phyloP scores from a whole-genome alignment of 2,113 vertebrate species.

The Datnioides undecimradiatus region DNA sequence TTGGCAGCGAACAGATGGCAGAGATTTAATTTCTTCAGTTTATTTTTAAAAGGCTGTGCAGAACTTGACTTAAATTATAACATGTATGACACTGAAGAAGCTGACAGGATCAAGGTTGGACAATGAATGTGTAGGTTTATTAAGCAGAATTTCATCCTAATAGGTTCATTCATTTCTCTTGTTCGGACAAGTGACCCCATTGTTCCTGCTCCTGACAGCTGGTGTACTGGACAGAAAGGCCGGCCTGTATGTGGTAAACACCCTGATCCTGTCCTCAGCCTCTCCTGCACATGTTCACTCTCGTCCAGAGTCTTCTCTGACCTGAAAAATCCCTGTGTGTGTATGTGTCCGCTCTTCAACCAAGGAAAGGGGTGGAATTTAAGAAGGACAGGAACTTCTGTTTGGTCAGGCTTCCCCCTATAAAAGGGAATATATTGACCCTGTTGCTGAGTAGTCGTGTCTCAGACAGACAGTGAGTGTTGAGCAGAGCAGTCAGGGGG shows the following conservation, averaged over 20 bases:
- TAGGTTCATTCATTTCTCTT: slow-evolving; percentile 52
- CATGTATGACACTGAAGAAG: not conserved
- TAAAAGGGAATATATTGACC: slow-evolving; percentile 65
- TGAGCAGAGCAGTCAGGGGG: slow-evolving; percentile 36
- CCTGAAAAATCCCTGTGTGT: slow-evolving; percentile 58
- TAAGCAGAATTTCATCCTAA: slow-evolving; percentile 50
- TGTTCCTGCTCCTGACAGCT: slow-evolving; percentile 77
- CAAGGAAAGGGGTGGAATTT: slow-evolving; percentile 42
- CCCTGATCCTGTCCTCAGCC: slow-evolving; percentile 55
- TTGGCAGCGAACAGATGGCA: slow-evolving; percentile 4
- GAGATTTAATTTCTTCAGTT: not conserved
- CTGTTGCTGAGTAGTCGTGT: slow-evolving; percentile 49
- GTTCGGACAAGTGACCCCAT: slow-evolving; percentile 73
- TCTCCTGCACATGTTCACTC: slow-evolving; percentile 73
- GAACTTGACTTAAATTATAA: slow-evolving; percentile 6
- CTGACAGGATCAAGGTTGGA: slow-evolving; percentile 24
- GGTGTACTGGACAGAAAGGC: slow-evolving; percentile 68
- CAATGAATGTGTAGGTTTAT: slow-evolving; percentile 17
- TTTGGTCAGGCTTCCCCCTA: slow-evolving; percentile 59
- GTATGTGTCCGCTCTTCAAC: slow-evolving; percentile 42
- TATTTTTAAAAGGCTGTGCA: not conserved
- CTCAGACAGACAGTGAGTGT: slow-evolving; percentile 58
- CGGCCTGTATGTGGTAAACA: slow-evolving; percentile 64
- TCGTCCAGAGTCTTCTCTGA: slow-evolving; percentile 63
- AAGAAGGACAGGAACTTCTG: slow-evolving; percentile 51